Percentiles rank a stretch among this genome's conserved stretches.
Evolutionary conservation across 2,888 invertebrate species (phyloP).

Genomic region (Eupithecia dodoneata): DNA sequence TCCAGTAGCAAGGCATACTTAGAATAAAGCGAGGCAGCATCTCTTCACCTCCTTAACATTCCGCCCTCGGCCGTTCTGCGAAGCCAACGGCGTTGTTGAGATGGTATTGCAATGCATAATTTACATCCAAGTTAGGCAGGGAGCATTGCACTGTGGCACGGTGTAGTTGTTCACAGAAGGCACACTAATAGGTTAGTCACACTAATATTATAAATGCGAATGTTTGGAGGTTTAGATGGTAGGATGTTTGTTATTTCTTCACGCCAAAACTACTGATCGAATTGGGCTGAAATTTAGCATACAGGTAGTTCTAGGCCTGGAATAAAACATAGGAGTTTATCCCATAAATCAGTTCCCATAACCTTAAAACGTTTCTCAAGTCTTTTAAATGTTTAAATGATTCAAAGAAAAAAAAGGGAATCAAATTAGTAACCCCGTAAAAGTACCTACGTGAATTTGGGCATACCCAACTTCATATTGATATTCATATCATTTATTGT

Average conservation of each 20-base stretch:
- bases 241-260: too few relatives aligned
- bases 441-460: too few relatives aligned
- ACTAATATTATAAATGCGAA: too few relatives aligned
- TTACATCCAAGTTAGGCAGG: slow-evolving; percentile 30
- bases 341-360: too few relatives aligned
- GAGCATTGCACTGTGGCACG: slow-evolving; percentile 32
- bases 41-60: slow-evolving; percentile 24
- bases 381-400: too few relatives aligned
- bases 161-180: slow-evolving; percentile 7
- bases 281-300: too few relatives aligned
- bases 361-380: too few relatives aligned
- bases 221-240: too few relatives aligned
- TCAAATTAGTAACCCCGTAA: neutral
- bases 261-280: too few relatives aligned
- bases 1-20: slow-evolving; percentile 5
- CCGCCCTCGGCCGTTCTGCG: slow-evolving; percentile 28
- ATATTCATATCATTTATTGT: neutral
- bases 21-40: slow-evolving; percentile 14
- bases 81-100: slow-evolving; percentile 32
- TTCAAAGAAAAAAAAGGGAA: neutral
- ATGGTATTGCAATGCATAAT: slow-evolving; percentile 28
- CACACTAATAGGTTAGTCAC: neutral
- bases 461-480: too few relatives aligned
- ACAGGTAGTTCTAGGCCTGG: too few relatives aligned
- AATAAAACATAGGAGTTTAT: too few relatives aligned